Conservation (phyloP, 2,888 invertebrate species). For the Coremacera marginata region DNA sequence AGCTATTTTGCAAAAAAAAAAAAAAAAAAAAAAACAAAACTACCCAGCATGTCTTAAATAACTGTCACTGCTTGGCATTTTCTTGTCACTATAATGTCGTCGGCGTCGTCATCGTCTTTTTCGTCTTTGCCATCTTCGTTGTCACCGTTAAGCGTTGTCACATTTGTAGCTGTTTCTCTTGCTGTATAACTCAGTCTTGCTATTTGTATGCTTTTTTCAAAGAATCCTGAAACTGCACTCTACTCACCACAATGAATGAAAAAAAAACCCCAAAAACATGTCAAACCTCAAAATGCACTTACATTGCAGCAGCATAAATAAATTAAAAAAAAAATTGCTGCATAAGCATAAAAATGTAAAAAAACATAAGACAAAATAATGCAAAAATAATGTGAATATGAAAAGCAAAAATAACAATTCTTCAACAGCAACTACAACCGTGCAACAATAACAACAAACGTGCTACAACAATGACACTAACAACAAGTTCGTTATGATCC, state of each 20-base stretch:
- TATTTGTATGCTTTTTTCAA: neutral
- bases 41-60: neutral
- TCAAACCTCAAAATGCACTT: slow-evolving; percentile 17
- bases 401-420: slow-evolving; percentile 26
- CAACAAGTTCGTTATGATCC: neutral
- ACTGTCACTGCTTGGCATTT: slow-evolving; percentile 18
- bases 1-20: too few relatives aligned
- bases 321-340: neutral
- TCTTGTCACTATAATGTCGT: slow-evolving; percentile 20
- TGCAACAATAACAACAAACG: neutral
- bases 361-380: neutral
- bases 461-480: neutral
- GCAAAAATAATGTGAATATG: slow-evolving; percentile 25
- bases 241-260: neutral
- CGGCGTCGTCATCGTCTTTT: neutral
- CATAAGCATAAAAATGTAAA: neutral
- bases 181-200: neutral
- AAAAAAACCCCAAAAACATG: slow-evolving; percentile 3
- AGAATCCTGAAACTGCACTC: neutral
- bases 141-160: neutral
- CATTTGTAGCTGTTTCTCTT: neutral
- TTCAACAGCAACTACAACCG: neutral
- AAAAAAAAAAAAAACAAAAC: too few relatives aligned
- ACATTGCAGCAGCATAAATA: neutral
- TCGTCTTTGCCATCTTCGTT: neutral